phyloP scores from a whole-genome alignment of 1,140 invertebrate genomes.

The Pseudomyrmex sp. region DNA sequence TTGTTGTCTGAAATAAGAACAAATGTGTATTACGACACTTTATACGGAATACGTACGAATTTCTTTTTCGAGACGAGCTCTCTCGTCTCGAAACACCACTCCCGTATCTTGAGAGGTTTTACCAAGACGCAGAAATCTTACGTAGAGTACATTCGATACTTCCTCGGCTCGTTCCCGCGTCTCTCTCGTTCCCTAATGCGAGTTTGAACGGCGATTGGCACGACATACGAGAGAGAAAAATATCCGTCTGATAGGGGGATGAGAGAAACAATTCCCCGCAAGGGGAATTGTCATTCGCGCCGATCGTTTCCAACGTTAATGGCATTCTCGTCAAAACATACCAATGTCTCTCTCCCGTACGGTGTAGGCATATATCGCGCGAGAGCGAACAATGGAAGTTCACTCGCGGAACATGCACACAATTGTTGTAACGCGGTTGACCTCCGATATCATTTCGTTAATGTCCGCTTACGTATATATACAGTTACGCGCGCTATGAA shows the following conservation, averaged over 20 bases:
- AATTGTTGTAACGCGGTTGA: conserved; percentile 38
- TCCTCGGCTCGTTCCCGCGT: background rate
- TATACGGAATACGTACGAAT: background rate
- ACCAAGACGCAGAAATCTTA: conserved; percentile 18
- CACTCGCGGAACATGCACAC: background rate
- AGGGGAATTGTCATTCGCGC: background rate
- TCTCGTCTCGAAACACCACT: background rate
- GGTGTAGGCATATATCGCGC: too few species aligned
- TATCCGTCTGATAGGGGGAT: background rate
- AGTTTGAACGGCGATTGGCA: conserved; percentile 41
- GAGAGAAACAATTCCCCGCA: conserved; percentile 1
- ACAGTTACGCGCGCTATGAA: background rate
- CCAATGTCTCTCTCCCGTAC: background rate
- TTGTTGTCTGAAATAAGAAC: too few species aligned
- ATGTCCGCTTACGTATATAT: background rate
- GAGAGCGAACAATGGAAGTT: conserved; percentile 8
- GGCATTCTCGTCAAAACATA: conserved; percentile 2
- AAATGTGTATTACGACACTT: too few species aligned
- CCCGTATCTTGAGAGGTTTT: conserved; percentile 21
- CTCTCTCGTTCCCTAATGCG: conserved; percentile 17
- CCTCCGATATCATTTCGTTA: background rate
- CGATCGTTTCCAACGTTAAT: conserved; percentile 49
- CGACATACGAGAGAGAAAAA: background rate
- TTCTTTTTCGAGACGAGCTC: background rate
- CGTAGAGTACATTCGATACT: conserved; percentile 19